A percentile compares a stretch with the other conserved stretches of the same genome.
These are phyloP conservation scores for Propithecus deckenii DNA, from an alignment of 2,797 vertebrate genomes.

Conservation along the genomic window DNA sequence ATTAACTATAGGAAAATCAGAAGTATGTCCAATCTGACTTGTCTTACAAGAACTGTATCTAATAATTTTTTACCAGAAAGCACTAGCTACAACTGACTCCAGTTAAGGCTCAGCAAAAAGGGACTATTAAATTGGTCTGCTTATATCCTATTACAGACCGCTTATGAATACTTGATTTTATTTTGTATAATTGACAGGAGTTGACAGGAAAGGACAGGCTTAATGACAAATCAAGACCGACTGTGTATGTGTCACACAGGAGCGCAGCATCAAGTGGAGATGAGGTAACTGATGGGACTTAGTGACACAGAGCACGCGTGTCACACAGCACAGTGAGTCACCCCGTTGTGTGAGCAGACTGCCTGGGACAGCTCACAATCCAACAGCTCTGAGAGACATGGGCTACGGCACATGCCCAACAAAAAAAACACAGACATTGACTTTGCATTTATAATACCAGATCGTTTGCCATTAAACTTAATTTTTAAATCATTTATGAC, in stretches of 20 bases:
- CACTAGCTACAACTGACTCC: constrained; percentile 91
- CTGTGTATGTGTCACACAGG: constrained; percentile 83
- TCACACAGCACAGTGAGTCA: constrained; percentile 81
- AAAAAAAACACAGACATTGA: constrained; percentile 73
- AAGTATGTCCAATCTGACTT: constrained; percentile 87
- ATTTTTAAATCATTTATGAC: constrained; percentile 84
- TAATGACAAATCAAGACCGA: constrained; percentile 88
- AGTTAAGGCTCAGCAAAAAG: constrained; percentile 92
- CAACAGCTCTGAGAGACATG: constrained; percentile 60
- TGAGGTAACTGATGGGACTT: constrained; percentile 82
- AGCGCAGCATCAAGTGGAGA: constrained; percentile 77
- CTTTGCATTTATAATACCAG: constrained; percentile 68
- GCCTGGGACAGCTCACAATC: constrained; percentile 49
- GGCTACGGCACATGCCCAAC: constrained; percentile 56
- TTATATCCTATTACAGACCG: constrained; percentile 92
- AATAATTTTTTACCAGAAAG: constrained; percentile 90
- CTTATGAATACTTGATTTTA: constrained; percentile 99
- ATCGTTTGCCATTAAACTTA: constrained; percentile 74
- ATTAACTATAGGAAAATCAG: constrained; percentile 56
- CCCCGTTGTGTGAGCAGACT: constrained; percentile 75
- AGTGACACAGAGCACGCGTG: constrained; percentile 79
- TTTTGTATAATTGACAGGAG: constrained; percentile 96
- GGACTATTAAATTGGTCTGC: constrained; percentile 96
- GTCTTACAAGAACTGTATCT: constrained; percentile 86
- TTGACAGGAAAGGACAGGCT: constrained; percentile 89